phyloP scores from a whole-genome alignment of 1,140 invertebrate species.

The Melipona quadrifasciata region DNA sequence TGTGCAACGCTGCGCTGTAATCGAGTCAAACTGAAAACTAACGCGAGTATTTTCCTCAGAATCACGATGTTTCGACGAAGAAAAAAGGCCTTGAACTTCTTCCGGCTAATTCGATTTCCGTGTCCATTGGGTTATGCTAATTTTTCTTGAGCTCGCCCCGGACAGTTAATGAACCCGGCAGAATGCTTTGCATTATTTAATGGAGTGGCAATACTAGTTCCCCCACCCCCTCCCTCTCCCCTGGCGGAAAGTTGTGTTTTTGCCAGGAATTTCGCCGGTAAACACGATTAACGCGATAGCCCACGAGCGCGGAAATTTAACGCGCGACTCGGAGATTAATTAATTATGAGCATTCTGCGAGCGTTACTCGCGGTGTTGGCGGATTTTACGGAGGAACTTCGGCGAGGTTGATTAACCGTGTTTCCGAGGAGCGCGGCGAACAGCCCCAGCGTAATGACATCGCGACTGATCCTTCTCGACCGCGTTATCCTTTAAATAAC shows the following conservation, averaged over 20 bases:
- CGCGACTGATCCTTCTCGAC: neutral
- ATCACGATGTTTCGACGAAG: too few relatives aligned
- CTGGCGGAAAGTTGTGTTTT: conserved; percentile 23
- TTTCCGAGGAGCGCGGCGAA: neutral
- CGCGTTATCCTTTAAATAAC: neutral
- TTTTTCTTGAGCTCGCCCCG: conserved; percentile 9
- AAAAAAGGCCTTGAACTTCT: neutral
- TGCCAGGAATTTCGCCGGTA: conserved; percentile 7
- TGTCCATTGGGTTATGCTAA: conserved; percentile 6
- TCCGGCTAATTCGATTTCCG: neutral
- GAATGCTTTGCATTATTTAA: conserved; percentile 35
- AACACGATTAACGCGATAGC: conserved; percentile 27
- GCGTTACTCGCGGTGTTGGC: neutral
- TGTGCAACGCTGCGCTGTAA: neutral
- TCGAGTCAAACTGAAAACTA: neutral
- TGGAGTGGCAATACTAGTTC: neutral
- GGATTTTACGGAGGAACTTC: neutral
- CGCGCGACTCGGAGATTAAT: conserved; percentile 16
- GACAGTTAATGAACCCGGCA: conserved; percentile 3
- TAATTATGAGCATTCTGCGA: conserved; percentile 22
- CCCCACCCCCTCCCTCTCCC: too few relatives aligned
- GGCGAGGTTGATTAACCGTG: conserved; percentile 10
- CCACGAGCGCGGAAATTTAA: conserved; percentile 17
- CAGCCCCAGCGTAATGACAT: neutral
- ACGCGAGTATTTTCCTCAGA: neutral